These are phyloP conservation scores for Colletes latitarsis DNA, from an alignment of 1,140 invertebrate genomes.

Conservation along the genomic window DNA sequence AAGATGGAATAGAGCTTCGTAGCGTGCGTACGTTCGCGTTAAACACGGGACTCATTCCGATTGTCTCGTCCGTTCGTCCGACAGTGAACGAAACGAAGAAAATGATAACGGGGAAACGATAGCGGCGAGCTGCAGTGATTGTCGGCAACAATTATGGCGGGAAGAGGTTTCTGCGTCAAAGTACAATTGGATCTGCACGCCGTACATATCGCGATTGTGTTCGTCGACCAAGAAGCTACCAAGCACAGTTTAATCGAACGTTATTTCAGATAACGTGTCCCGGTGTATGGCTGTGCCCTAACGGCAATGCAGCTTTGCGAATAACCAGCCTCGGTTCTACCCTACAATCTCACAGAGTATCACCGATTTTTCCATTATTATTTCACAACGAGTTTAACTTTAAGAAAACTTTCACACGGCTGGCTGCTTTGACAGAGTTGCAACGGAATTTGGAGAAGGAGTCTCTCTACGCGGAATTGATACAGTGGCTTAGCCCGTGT, in stretches of 20 bases:
- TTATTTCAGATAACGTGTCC: constrained; percentile 85
- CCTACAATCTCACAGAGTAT: constrained; percentile 82
- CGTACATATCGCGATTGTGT: constrained; percentile 18
- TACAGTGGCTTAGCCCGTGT: constrained; percentile 83
- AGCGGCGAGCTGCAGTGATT: constrained; percentile 13
- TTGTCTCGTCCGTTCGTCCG: not conserved
- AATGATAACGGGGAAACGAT: not conserved
- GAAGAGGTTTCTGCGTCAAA: constrained; percentile 77
- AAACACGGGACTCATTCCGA: not conserved
- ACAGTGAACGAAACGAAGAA: not conserved
- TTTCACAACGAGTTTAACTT: constrained; percentile 86
- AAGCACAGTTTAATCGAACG: constrained; percentile 11
- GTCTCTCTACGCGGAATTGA: constrained; percentile 83
- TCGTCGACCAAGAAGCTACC: not conserved
- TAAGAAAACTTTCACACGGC: constrained; percentile 83
- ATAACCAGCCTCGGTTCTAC: constrained; percentile 83
- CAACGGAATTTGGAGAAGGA: constrained; percentile 80
- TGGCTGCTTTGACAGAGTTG: constrained; percentile 79
- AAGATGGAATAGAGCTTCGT: constrained; percentile 8
- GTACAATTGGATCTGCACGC: constrained; percentile 77
- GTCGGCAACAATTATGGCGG: constrained; percentile 66
- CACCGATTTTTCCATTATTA: constrained; percentile 84
- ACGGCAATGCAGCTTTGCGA: constrained; percentile 85
- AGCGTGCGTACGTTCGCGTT: not conserved
- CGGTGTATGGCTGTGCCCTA: constrained; percentile 88